Percentiles rank a stretch among this genome's conserved stretches.
Evolutionary conservation across 1,140 invertebrate species (phyloP).

Genomic region (Eupristina koningsbergeri): DNA sequence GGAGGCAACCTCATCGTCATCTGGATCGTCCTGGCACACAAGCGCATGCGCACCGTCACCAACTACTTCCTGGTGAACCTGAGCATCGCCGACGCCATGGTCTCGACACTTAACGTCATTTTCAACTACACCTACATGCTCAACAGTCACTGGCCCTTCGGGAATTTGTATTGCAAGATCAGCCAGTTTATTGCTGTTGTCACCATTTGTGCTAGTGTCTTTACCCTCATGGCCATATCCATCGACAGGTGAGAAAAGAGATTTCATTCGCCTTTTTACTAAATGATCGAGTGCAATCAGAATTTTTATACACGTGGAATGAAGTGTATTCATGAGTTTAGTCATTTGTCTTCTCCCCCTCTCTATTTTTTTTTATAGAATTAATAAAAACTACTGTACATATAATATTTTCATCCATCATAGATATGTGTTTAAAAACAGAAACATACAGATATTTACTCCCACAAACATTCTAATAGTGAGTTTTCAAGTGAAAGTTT

Average conservation of each 20-base stretch:
- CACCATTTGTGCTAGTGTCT: constrained; percentile 93
- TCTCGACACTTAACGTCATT: constrained; percentile 92
- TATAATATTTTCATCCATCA: no score
- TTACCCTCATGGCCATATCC: constrained; percentile 96
- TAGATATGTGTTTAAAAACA: no score
- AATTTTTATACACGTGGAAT: neutral
- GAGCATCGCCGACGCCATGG: constrained; percentile 92
- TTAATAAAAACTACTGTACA: no score
- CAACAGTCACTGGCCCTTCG: constrained; percentile 94
- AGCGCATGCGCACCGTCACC: constrained; percentile 94
- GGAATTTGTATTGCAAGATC: constrained; percentile 93
- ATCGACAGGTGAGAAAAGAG: constrained; percentile 88
- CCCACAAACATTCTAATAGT: no score
- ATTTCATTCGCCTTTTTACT: neutral
- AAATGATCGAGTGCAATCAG: neutral
- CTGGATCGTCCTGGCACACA: constrained; percentile 93
- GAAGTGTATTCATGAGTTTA: no score
- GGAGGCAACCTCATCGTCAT: constrained; percentile 95
- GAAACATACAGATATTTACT: no score
- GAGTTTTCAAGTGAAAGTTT: no score
- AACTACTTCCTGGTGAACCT: constrained; percentile 97
- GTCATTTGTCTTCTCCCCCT: no score
- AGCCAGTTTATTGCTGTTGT: constrained; percentile 93
- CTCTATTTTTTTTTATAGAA: no score
- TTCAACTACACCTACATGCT: constrained; percentile 97